These are phyloP conservation scores for Caranx melampygus DNA, from an alignment of 2,113 vertebrate species.

Conservation along the genomic window DNA sequence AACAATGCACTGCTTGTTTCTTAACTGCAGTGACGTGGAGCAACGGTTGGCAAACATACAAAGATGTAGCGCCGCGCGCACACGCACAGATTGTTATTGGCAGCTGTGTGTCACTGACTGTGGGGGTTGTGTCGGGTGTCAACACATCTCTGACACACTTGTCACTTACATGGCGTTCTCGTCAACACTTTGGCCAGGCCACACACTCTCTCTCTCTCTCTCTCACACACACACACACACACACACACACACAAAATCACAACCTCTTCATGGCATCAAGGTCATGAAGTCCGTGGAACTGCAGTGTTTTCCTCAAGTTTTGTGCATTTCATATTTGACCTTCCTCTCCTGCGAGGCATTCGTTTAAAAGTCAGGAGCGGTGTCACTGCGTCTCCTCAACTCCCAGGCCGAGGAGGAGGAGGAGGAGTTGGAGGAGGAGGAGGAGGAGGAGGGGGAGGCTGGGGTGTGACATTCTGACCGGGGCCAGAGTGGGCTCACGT, in stretches of 20 bases:
- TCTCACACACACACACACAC: slow-evolving; percentile 14
- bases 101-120: slow-evolving; percentile 76
- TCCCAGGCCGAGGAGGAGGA: slow-evolving; percentile 14
- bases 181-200: slow-evolving; percentile 76
- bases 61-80: slow-evolving; percentile 6
- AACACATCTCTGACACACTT: slow-evolving; percentile 82
- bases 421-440: slow-evolving; percentile 31
- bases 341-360: neutral
- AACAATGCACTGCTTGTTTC: slow-evolving; percentile 13
- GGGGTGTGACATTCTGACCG: slow-evolving; percentile 79
- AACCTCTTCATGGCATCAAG: slow-evolving; percentile 4
- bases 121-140: slow-evolving; percentile 79
- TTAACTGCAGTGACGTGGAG: slow-evolving; percentile 30
- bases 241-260: slow-evolving; percentile 15
- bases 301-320: slow-evolving; percentile 16
- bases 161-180: slow-evolving; percentile 82
- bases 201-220: slow-evolving; percentile 31
- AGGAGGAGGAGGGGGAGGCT: slow-evolving; percentile 8
- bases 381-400: slow-evolving; percentile 5
- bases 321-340: neutral
- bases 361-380: slow-evolving; percentile 22
- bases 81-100: slow-evolving; percentile 74
- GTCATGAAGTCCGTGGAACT: slow-evolving; percentile 33
- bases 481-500: slow-evolving; percentile 65
- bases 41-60: slow-evolving; percentile 40